Evolutionary conservation across 2,113 vertebrate genomes (phyloP).

Genomic region (Progne subis): DNA sequence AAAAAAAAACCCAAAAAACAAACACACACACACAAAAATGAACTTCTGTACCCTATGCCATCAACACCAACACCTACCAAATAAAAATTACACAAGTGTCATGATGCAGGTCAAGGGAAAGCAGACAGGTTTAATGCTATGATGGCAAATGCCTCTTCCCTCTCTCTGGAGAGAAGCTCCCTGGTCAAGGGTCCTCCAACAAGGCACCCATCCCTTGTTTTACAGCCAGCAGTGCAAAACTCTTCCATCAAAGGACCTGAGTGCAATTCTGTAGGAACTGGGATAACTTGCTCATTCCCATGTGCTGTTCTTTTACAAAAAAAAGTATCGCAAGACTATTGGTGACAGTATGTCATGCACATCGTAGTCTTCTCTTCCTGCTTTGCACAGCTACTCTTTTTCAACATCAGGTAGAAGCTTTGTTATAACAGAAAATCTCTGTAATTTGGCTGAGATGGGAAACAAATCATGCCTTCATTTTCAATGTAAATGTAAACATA

Average conservation of each 20-base stretch:
- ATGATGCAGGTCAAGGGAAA: background rate
- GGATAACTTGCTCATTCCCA: background rate
- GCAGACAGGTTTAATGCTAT: background rate
- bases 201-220: background rate
- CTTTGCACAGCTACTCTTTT: background rate
- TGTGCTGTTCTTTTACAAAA: background rate
- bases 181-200: background rate
- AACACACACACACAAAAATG: background rate
- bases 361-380: background rate
- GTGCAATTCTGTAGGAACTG: background rate
- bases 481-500: background rate
- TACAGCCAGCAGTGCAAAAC: background rate
- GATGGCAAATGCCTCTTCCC: background rate
- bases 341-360: background rate
- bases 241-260: background rate
- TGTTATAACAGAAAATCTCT: background rate
- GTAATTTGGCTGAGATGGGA: background rate
- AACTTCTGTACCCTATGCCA: background rate
- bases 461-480: constrained; percentile 6
- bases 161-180: background rate
- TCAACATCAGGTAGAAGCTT: background rate
- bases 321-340: background rate
- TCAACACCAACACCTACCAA: background rate
- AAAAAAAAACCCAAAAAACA: background rate
- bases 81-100: background rate